These are phyloP conservation scores for Hybognathus amarus DNA, from an alignment of 2,797 vertebrate species.

Conservation along the genomic window DNA sequence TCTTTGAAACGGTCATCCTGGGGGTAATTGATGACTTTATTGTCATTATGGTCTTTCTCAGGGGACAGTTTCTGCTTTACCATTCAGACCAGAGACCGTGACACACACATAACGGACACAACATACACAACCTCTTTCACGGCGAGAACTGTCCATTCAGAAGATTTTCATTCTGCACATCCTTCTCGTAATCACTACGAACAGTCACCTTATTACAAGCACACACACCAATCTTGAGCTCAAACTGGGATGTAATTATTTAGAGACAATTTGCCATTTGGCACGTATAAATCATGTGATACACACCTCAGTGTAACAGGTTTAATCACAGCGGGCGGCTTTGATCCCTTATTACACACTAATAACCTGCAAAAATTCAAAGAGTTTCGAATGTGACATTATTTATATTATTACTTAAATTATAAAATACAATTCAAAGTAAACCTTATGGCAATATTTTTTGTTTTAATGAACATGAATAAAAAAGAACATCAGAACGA, in stretches of 20 bases:
- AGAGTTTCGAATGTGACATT: neutral
- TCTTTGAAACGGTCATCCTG: conserved; percentile 91
- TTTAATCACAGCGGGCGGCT: conserved; percentile 43
- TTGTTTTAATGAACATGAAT: no score
- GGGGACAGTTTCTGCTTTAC: conserved; percentile 86
- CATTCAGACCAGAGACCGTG: conserved; percentile 87
- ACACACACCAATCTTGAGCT: neutral
- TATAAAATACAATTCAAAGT: neutral
- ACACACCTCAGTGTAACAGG: conserved; percentile 24
- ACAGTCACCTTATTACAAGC: neutral
- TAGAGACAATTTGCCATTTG: conserved; percentile 50
- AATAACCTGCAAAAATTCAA: neutral
- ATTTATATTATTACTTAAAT: neutral
- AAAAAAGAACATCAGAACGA: no score
- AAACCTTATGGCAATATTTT: no score
- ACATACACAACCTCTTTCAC: conserved; percentile 54
- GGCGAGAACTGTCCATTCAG: conserved; percentile 60
- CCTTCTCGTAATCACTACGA: neutral
- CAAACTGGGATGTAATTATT: conserved; percentile 35
- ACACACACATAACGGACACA: conserved; percentile 87
- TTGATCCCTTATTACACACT: conserved; percentile 58
- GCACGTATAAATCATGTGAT: conserved; percentile 36
- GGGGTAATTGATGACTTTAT: conserved; percentile 95
- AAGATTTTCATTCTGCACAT: neutral
- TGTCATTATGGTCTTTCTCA: conserved; percentile 94